phyloP scores from a whole-genome alignment of 2,113 vertebrate genomes.

The Phocoena sinus region DNA sequence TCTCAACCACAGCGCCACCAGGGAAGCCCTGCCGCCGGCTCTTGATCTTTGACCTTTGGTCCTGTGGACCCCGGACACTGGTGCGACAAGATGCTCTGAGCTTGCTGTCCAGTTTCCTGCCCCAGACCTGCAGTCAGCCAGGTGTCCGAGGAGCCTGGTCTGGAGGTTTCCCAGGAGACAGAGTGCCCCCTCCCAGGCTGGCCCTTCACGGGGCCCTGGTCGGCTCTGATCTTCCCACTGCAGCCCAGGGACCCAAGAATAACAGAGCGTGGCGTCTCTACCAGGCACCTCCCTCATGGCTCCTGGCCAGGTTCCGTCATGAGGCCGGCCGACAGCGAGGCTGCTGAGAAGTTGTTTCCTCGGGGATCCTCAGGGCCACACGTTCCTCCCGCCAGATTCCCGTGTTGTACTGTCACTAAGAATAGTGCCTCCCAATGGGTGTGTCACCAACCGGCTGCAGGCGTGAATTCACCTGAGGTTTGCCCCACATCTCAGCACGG shows the following conservation, averaged over 20 bases:
- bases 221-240: not conserved
- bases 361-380: not conserved
- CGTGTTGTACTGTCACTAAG: too few relatives aligned
- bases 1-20: too few relatives aligned
- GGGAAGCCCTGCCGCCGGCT: too few relatives aligned
- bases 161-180: too few relatives aligned
- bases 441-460: accelerated
- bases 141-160: not conserved
- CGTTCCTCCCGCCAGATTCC: not conserved
- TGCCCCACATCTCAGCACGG: not conserved
- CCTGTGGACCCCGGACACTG: accelerated
- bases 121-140: accelerated
- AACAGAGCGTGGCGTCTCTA: accelerated
- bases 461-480: not conserved
- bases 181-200: not conserved
- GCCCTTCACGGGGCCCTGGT: accelerated
- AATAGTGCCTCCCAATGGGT: not conserved
- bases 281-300: accelerated
- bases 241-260: not conserved
- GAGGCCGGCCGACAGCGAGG: accelerated
- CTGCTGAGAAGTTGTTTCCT: not conserved
- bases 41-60: not conserved
- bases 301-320: accelerated
- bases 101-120: accelerated
- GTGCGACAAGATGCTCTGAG: too few relatives aligned